A percentile compares a stretch with the other conserved stretches of the same genome.
These are phyloP conservation scores for Tyrannus savana DNA, from an alignment of 2,113 vertebrate genomes.

Conservation along the genomic window DNA sequence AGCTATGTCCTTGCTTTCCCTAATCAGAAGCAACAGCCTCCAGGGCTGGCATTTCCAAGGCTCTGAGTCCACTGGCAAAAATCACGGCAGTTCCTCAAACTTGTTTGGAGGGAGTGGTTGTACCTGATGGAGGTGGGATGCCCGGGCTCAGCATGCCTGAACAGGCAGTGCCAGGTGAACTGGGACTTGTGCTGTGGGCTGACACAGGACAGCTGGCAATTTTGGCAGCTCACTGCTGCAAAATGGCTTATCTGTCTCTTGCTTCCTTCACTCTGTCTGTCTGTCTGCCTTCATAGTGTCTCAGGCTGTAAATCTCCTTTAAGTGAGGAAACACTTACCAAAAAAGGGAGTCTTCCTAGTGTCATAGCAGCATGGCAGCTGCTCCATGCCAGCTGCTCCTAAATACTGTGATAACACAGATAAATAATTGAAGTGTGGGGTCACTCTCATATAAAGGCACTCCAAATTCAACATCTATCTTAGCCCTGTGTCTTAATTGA, in stretches of 20 bases:
- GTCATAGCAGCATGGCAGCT: not conserved
- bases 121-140: not conserved
- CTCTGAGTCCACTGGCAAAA: not conserved
- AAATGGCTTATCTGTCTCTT: not conserved
- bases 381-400: slow-evolving; percentile 7
- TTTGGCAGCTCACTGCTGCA: not conserved
- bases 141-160: accelerated
- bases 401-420: not conserved
- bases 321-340: not conserved
- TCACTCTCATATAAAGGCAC: not conserved
- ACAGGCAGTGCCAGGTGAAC: not conserved
- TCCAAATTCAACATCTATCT: slow-evolving; percentile 5
- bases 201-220: not conserved
- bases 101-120: not conserved
- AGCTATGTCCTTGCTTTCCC: not conserved
- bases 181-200: not conserved
- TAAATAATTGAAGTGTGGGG: not conserved
- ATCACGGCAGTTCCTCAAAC: not conserved
- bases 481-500: not conserved
- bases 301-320: not conserved
- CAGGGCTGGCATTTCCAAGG: not conserved
- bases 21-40: not conserved
- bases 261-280: not conserved
- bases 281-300: not conserved
- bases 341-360: not conserved